phyloP scores from a whole-genome alignment of 2,113 vertebrate genomes.

The Sorex fumeus region DNA sequence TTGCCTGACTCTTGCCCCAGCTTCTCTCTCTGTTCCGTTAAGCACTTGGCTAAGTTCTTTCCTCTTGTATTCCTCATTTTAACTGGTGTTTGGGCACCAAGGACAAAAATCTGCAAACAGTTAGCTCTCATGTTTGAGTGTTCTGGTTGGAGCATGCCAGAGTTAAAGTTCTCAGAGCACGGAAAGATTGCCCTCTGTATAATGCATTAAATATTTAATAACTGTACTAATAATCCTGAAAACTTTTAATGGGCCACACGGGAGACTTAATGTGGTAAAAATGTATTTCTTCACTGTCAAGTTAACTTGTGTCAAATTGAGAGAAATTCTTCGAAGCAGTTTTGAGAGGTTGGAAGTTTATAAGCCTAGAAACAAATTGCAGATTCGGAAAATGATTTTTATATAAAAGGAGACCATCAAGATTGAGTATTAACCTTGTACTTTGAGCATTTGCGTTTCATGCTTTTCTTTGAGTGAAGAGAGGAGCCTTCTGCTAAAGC shows the following conservation, averaged over 20 bases:
- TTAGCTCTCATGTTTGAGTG: slow-evolving; percentile 80
- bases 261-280: slow-evolving; percentile 82
- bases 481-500: not conserved
- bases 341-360: slow-evolving; percentile 64
- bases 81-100: slow-evolving; percentile 77
- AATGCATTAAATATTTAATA: slow-evolving; percentile 83
- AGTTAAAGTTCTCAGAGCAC: slow-evolving; percentile 73
- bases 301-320: slow-evolving; percentile 77
- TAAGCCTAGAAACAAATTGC: slow-evolving; percentile 69
- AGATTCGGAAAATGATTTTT: slow-evolving; percentile 54
- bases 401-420: slow-evolving; percentile 61
- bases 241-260: slow-evolving; percentile 80
- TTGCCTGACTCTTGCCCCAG: slow-evolving; percentile 81
- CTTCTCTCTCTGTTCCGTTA: slow-evolving; percentile 73
- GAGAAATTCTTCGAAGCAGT: slow-evolving; percentile 74
- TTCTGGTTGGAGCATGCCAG: slow-evolving; percentile 65
- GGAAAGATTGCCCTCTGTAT: slow-evolving; percentile 75
- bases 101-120: slow-evolving; percentile 81
- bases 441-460: slow-evolving; percentile 26
- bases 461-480: not conserved
- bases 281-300: slow-evolving; percentile 77
- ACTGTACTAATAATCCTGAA: slow-evolving; percentile 78
- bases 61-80: slow-evolving; percentile 76
- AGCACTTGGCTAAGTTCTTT: slow-evolving; percentile 78
- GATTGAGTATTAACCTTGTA: not conserved